These are phyloP conservation scores for Typhlomys cinereus DNA, from an alignment of 2,113 vertebrate genomes.

Conservation along the genomic window DNA sequence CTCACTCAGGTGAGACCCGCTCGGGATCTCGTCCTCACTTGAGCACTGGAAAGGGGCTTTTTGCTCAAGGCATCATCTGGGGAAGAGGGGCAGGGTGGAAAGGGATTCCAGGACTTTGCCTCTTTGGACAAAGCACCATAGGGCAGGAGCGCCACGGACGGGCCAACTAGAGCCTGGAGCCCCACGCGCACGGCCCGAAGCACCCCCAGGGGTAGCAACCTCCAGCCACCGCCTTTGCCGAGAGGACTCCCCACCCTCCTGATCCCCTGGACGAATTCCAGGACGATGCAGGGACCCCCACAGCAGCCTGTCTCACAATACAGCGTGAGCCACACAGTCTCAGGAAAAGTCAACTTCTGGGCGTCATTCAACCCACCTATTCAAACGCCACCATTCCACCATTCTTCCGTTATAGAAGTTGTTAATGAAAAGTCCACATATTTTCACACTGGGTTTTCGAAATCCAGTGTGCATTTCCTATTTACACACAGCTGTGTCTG, in stretches of 20 bases:
- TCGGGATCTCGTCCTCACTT: neutral
- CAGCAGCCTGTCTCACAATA: neutral
- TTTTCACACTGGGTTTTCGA: neutral
- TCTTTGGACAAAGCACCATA: neutral
- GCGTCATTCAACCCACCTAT: neutral
- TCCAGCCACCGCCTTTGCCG: neutral
- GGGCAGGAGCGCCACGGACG: neutral
- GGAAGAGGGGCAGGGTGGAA: neutral
- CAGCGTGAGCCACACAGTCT: too few relatives aligned
- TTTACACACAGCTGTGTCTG: neutral
- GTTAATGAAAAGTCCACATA: neutral
- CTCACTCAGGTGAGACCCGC: neutral
- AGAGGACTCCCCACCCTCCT: neutral
- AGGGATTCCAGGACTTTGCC: neutral
- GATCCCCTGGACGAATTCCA: neutral
- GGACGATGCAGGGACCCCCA: neutral
- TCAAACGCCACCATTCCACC: neutral
- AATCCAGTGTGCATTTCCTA: neutral
- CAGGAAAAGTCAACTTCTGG: neutral
- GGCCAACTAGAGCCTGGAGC: neutral
- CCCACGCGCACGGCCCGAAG: neutral
- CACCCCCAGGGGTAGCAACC: neutral
- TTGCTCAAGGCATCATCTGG: neutral
- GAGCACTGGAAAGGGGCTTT: neutral
- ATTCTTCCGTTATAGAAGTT: neutral